Evolutionary conservation across 2,797 vertebrate genomes (phyloP).

Genomic region (Acrocephalus scirpaceus): DNA sequence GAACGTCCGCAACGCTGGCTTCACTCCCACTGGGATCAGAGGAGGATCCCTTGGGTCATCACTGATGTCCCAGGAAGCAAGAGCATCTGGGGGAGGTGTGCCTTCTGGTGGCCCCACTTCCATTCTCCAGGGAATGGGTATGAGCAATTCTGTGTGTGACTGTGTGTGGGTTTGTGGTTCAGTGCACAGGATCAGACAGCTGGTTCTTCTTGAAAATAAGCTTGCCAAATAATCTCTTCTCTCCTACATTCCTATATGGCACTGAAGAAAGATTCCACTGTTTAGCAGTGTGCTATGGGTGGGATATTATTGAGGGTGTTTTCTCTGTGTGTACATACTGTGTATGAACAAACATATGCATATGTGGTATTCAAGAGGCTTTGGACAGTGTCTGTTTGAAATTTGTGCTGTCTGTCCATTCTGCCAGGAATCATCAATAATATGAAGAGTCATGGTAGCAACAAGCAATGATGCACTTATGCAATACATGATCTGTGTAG

Average conservation of each 20-base stretch:
- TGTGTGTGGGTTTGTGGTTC: background rate
- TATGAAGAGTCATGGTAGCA: background rate
- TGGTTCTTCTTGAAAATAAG: background rate
- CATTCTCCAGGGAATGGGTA: constrained; percentile 48
- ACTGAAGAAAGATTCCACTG: background rate
- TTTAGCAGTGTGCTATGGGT: background rate
- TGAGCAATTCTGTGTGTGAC: background rate
- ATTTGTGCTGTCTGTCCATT: background rate
- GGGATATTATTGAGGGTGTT: background rate
- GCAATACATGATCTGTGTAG: background rate
- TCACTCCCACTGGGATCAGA: background rate
- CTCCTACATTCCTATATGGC: background rate
- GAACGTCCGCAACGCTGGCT: background rate
- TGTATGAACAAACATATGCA: background rate
- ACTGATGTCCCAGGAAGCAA: background rate
- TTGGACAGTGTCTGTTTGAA: background rate
- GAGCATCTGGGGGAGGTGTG: background rate
- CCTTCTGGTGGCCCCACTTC: constrained; percentile 14
- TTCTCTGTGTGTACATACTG: background rate
- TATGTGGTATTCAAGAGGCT: background rate
- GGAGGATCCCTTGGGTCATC: background rate
- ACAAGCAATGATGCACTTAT: background rate
- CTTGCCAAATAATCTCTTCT: background rate
- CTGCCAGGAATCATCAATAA: background rate
- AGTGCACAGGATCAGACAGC: background rate